Percentiles rank a stretch among this genome's conserved stretches.
Evolutionary conservation across 2,797 vertebrate species (phyloP).

Genomic region (Lepilemur septentrionalis): DNA sequence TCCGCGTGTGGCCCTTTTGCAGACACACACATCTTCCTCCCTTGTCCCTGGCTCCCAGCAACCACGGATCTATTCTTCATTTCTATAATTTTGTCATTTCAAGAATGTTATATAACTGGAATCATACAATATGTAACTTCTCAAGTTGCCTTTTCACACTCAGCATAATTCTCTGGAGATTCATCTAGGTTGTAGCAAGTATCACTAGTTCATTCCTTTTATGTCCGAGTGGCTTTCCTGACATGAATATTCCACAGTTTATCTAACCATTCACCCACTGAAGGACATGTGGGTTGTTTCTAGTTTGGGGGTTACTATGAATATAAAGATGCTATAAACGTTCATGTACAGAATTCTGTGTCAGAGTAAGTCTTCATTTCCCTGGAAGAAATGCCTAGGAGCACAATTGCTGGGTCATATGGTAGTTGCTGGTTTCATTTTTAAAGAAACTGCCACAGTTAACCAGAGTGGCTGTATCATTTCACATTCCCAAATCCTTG

Average conservation of each 20-base stretch:
- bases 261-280: neutral
- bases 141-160: conserved; percentile 10
- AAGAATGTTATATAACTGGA: neutral
- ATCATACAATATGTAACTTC: neutral
- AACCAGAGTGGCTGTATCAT: neutral
- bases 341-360: neutral
- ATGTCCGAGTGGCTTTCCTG: neutral
- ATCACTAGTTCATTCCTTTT: neutral
- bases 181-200: neutral
- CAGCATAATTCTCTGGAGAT: neutral
- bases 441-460: conserved; percentile 17
- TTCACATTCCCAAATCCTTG: neutral
- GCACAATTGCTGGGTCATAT: neutral
- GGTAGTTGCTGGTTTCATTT: neutral
- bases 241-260: neutral
- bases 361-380: neutral
- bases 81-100: neutral
- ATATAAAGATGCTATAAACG: neutral
- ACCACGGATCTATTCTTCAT: neutral
- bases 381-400: neutral
- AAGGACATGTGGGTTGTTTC: neutral
- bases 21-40: neutral
- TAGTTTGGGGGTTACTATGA: neutral
- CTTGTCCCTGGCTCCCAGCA: neutral
- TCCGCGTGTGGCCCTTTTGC: neutral